Evolutionary conservation across 2,113 vertebrate genomes (phyloP), one percentile per base, ranked within the genome.

Genomic region (Ellobius talpinus): DNA sequence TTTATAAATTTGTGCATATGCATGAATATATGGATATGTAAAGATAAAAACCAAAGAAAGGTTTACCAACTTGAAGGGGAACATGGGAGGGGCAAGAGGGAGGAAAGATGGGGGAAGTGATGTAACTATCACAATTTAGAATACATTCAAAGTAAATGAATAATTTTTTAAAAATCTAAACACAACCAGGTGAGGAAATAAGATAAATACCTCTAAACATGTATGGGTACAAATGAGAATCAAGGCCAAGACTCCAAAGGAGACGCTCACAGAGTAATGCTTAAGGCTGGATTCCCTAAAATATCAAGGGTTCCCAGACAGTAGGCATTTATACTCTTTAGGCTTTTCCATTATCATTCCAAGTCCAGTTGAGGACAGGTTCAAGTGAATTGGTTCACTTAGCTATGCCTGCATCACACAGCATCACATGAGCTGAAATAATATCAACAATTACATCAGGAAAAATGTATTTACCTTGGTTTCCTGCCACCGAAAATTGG

Each of bases 401-500:
- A 98, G 98, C 96, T 98, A 98, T 47, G 97, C 97, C 97, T 98
- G 97, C 26, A 97, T 98, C 98, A 91, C 86, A 95, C 96, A 98
- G 98, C 31, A 97, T 98, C 98, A 92, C 86, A 95, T 96, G 98
- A 98, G 97, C 98, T 98, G 97, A 98, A 96, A 95, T 98, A 98
- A 97, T 97, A 98, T 98, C 98, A 99, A 98, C 98, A 98, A 98
- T 99, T 98, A 98, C 98, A 98, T 98, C 98, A 99, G 98, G 79
- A 98, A 98, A 98, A 98, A 98, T 98, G 96, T 99, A 98, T 98
- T 99, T 99, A 98, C 98, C 98, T 99, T 99, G 98, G 98, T 99
- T 96, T 97, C 94, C 93, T 77, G 98, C 98, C 98, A 98, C 95
- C 95, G 86, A 98, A 98, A 97, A 98, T 98, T 96, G 97, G 91